phyloP scores from a whole-genome alignment of 2,113 vertebrate genomes.

The Pelecanus crispus region DNA sequence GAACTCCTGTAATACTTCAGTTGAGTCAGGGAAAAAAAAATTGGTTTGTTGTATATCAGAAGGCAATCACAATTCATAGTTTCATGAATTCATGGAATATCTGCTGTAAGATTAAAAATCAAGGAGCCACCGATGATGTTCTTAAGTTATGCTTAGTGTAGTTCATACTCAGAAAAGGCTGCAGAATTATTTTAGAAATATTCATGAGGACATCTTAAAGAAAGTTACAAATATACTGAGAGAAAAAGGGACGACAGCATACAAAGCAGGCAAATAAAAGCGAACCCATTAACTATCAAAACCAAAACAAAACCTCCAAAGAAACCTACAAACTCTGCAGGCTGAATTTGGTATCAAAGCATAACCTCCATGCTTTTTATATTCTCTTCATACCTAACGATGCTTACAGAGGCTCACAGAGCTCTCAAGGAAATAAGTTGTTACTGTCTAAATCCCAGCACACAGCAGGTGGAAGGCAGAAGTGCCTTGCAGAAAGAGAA shows the following conservation, averaged over 20 bases:
- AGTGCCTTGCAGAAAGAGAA: neutral
- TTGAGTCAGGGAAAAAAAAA: neutral
- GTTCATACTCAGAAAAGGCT: neutral
- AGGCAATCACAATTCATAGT: neutral
- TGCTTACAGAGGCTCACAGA: conserved; percentile 47
- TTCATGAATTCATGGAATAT: neutral
- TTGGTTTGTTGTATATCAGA: neutral
- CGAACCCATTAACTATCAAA: neutral
- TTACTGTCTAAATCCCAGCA: neutral
- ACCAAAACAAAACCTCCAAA: neutral
- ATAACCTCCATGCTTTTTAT: neutral
- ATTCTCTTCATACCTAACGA: conserved; percentile 38
- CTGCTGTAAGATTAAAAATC: neutral
- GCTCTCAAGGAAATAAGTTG: conserved; percentile 43
- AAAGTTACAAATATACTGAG: neutral
- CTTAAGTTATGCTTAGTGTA: neutral
- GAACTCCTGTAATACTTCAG: neutral
- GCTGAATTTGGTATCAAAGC: conserved; percentile 34
- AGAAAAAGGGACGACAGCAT: fast-evolving
- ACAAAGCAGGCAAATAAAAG: neutral
- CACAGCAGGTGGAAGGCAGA: conserved; percentile 43
- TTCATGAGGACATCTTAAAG: neutral
- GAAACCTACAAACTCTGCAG: neutral
- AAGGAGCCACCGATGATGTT: neutral
- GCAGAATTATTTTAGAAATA: neutral